Conservation (phyloP, 2,888 invertebrate species). For the Leptura quadrifasciata region DNA sequence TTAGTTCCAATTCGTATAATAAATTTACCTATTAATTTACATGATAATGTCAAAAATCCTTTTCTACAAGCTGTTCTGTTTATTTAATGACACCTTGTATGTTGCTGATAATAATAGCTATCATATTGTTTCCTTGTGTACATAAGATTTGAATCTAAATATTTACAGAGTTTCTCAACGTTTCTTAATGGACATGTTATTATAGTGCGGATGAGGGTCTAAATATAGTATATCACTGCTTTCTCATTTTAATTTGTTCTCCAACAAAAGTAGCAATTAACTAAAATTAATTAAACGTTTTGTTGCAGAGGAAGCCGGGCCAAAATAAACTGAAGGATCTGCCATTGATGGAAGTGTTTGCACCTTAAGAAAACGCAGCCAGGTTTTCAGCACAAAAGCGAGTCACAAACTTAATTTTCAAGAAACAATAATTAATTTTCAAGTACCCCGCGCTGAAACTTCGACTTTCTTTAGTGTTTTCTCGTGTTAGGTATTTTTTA, state of each 20-base stretch:
- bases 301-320: constrained; percentile 63
- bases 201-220: constrained; percentile 5
- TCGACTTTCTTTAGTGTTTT: constrained; percentile 62
- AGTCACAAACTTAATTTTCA: constrained; percentile 56
- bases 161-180: no score
- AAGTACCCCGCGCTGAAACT: constrained; percentile 46
- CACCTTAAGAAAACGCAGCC: constrained; percentile 53
- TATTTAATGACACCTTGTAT: no score
- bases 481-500: constrained; percentile 62
- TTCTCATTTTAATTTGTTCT: constrained; percentile 39
- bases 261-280: constrained; percentile 35
- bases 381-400: constrained; percentile 52
- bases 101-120: no score
- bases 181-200: neutral
- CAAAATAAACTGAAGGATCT: constrained; percentile 47
- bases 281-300: constrained; percentile 60
- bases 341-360: constrained; percentile 54
- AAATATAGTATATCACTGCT: neutral
- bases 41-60: no score
- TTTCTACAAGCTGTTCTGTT: no score
- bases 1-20: no score
- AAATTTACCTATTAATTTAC: no score
- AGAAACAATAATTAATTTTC: constrained; percentile 64
- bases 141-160: neutral
- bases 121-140: neutral